phyloP scores from a whole-genome alignment of 2,113 vertebrate genomes.

The Engraulis encrasicolus region DNA sequence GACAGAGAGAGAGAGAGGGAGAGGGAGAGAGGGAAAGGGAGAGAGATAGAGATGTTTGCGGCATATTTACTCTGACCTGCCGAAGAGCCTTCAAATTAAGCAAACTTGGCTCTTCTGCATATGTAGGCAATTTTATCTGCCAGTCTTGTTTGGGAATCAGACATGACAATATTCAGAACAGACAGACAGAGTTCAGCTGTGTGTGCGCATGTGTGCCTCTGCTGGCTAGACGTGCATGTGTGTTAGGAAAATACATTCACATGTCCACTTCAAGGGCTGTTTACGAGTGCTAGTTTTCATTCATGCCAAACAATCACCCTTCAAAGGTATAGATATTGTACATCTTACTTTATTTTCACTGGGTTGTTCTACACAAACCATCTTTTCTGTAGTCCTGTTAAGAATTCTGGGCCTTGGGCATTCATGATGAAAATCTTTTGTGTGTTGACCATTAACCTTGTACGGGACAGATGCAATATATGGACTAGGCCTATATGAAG shows the following conservation, averaged over 20 bases:
- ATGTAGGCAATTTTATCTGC: slow-evolving; percentile 77
- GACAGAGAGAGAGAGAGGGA: slow-evolving; percentile 80
- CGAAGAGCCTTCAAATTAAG: slow-evolving; percentile 69
- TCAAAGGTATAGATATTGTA: neutral
- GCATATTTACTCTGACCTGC: slow-evolving; percentile 79
- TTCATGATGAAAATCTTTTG: neutral
- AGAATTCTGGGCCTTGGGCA: too few relatives aligned
- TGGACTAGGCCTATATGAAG: too few relatives aligned
- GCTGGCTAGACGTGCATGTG: neutral
- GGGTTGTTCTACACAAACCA: too few relatives aligned
- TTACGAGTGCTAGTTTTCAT: neutral
- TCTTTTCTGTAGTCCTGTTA: too few relatives aligned
- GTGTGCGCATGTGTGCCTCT: neutral
- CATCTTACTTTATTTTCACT: neutral
- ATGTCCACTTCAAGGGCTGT: neutral
- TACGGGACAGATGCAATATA: neutral
- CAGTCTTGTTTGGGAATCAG: slow-evolving; percentile 67
- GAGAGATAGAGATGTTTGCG: slow-evolving; percentile 82
- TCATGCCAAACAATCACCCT: neutral
- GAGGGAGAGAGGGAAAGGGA: too few relatives aligned
- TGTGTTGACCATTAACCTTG: neutral
- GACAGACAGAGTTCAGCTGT: neutral
- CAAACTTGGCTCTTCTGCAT: slow-evolving; percentile 65
- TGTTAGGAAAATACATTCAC: neutral
- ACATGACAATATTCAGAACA: slow-evolving; percentile 56